Base-by-base conservation (phyloP, 2,113 vertebrate genomes). In the Bucco capensis region DNA sequence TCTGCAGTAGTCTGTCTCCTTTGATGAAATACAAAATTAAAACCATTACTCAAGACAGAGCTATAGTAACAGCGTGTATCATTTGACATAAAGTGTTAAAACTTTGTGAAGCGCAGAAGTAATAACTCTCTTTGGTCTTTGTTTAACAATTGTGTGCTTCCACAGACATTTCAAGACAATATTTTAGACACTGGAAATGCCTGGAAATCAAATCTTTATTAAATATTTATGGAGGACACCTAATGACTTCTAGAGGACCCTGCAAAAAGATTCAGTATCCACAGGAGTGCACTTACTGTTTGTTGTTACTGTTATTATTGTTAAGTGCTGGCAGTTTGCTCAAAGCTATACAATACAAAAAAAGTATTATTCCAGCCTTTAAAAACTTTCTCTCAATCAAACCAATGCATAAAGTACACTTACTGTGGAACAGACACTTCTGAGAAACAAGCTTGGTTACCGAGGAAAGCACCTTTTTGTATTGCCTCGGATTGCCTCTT, bases 131-230 rank as follows among this genome's bases (percentile, higher is more conserved):
- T 94, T 83, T 81, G 44, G 53, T 94, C 61, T 92, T 86, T 19
- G 7, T 88, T 88, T 88, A 86, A 88, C 70, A 88, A 54, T 79
- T 61, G 33, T 58, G 14, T 75, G 65, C 86, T 96, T 95, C 93
- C 70, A 76, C 21, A 79, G 77, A 58, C 88, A 79, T 95, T 96
- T 87, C 62, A 90, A 65, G 70, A 78, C 62, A 86, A 73, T 66
- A 27, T 84, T 96, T 90, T 82, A 94, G 77, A 82, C 49, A 65
- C 70, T 87, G 70, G 27, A 87, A 96, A 70, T 89, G 83, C 70
- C 77, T 92, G 81, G 77, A 96, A 96, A 96, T 95, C 73, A 96
- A 94, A 92, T 92, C 77, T 90, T 88, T 92, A 93, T 96, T 95
- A 93, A 96, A 62, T 90, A 94, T 96, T 92, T 84, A 95, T 92